Base-by-base conservation (phyloP, 2,797 vertebrate species). In the Passerculus sandwichensis region DNA sequence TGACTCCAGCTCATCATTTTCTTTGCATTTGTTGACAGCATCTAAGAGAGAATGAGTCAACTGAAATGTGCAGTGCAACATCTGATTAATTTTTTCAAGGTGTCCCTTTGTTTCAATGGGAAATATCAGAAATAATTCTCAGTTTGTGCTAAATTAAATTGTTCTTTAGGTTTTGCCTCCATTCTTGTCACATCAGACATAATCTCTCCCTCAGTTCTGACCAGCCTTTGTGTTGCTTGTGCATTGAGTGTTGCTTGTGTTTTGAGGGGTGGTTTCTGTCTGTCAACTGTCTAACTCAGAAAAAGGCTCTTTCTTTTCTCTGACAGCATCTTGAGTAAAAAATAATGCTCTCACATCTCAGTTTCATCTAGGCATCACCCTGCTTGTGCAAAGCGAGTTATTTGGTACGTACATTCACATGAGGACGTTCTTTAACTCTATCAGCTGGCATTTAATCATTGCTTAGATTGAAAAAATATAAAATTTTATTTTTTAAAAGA, bases 401-500 rank as follows among this genome's bases (percentile, higher is more conserved):
- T 95, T 93, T 75, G 38, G 62, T 60, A 51, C 1, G 0, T 42
- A 23, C 34, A 56, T 94, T 89, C 91, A 89, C 59, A 67, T 11
- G n/a, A 91, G 76, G 42, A 56, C 15, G 9, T 85, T 66, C 36
- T 88, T 88, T 95, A 80, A 74, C 53, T 91, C 84, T 91, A 81
- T 86, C 76, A 75, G 62, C 64, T 76, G 40, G 51, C 3, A 3
- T 91, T 76, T 88, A 94, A 94, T 86, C 66, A 59, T 66, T 94
- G 38, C 91, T 91, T 88, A 70, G 73, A 88, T 81, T 84, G 60
- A 88, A 53, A 75, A 95, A 50, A 64, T 70, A 91, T 66, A 81
- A 70, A 62, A 78, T 8, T 19, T 78, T 93, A 78, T 85, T 94
- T 94, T 96, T 96, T 81, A 60, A 89, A 94, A 89, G 70, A 73